Base-by-base conservation (phyloP, 2,888 invertebrate genomes). In the Microplitis manilae region DNA sequence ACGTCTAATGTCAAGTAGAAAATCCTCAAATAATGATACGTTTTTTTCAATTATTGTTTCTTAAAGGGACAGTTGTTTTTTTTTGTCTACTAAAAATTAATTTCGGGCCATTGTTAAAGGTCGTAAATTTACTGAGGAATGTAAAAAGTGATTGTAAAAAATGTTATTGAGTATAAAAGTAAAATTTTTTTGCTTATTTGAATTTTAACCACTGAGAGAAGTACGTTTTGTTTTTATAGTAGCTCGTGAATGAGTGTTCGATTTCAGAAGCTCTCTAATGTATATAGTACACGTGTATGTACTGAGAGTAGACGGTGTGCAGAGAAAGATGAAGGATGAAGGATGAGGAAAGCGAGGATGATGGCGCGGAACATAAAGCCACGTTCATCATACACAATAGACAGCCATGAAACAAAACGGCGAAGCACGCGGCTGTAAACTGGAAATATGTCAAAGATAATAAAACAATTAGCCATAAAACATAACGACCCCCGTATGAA, bases 401-500 rank as follows among this genome's bases (percentile, higher is more conserved):
- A 88, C 87, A 88, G 86, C 84, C 85, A 86, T 85, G 87, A 87
- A 86, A 87, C 85, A 86, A 86, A 88, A 87, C 85, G 85, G 84
- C 86, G 84, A 81, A 84, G 85, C 83, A 77, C 78, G 84, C 81
- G 85, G 88, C 86, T 87, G 86, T 89, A 90, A 90, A 89, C 87
- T 87, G 87, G 86, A 89, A 90, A 90, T 90, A 90, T 89, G 90
- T 89, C 89, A 89, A 90, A 89, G 89, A 89, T 89, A 89, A 89
- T 89, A 90, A 89, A 90, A 90, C 89, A 89, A 90, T 90, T 89
- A 89, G 89, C 89, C 88, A 89, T 90, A 90, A 90, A 90, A 89
- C 88, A 85, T 89, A 90, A 89, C 89, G 89, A 88, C 89, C 87
- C 87, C 86, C 87, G 85, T 86, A 87, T 84, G 86, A 85, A 79